Evolutionary conservation across 2,888 invertebrate species (phyloP), one percentile per base, ranked within the genome.

Genomic region (Clunio marinus): DNA sequence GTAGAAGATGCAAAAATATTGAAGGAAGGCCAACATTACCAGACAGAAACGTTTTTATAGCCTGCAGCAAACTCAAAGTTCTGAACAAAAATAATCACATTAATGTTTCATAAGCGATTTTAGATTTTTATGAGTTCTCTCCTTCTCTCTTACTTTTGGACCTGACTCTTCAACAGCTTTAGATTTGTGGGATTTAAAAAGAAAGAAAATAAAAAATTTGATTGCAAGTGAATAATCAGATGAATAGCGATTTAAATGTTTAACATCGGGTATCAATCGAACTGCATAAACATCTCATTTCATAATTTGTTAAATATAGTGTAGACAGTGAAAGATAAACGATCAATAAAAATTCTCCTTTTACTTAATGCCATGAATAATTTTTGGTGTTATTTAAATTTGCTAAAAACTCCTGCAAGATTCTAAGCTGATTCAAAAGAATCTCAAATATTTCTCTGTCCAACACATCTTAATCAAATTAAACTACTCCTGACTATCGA

Each of bases 271-370:
- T 66, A 66, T 66, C 66, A 66, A 66, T 66, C 66, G 66, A 66
- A 51, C 55, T 66, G 22, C 35, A 62, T 66, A 66, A 66, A 28
- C 66, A 66, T 66, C 66, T 66, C 51, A 66, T 66, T 66, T 63
- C 28, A 17, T 66, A 66, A 66, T 55, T 66, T 55, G 46, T 35
- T 66, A 66, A 66, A 45, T 55, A 66, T 28, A 63, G 63, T 63
- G 62, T 65, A 65, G 63, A 65, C 45, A 27, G 25, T 25, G 59
- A 10, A 35, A 3, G 59, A 59, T 57, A 57, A 57, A 27, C 20
- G 57, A 57, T 57, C n/a, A 51, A 57, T 27, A 27, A n/a, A 51
- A n/a, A 51, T 51, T 51, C 51, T 51, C 41, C 2, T 41, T n/a
- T 41, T n/a, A n/a, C n/a, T n/a, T n/a, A n/a, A n/a, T n/a, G n/a